Evolutionary conservation across 2,113 vertebrate species (phyloP).

Genomic region (Thamnaconus septentrionalis): DNA sequence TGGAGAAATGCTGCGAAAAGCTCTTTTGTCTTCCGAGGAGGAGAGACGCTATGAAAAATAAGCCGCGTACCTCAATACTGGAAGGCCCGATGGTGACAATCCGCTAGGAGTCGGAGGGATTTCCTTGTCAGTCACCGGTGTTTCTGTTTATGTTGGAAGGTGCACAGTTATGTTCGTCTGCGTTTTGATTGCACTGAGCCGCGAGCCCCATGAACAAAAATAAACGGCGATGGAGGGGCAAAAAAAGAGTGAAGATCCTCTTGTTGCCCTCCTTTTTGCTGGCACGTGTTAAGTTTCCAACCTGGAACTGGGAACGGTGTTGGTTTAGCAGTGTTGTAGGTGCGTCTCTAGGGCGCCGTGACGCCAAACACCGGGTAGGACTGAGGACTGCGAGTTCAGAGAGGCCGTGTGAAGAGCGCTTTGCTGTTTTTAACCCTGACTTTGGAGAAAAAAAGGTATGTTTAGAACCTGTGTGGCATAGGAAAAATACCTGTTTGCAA

Average conservation of each 20-base stretch:
- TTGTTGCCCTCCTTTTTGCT: slow-evolving; percentile 33
- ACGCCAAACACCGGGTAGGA: too few relatives aligned
- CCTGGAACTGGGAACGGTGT: slow-evolving; percentile 51
- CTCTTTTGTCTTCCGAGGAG: slow-evolving; percentile 14
- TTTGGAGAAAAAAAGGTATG: too few relatives aligned
- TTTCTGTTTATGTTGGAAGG: slow-evolving; percentile 38
- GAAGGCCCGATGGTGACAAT: not conserved
- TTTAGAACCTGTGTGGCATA: too few relatives aligned
- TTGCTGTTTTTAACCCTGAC: too few relatives aligned
- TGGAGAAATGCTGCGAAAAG: not conserved
- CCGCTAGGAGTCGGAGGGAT: slow-evolving; percentile 17
- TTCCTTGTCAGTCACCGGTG: slow-evolving; percentile 33
- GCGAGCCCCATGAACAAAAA: slow-evolving; percentile 43
- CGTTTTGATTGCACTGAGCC: slow-evolving; percentile 52
- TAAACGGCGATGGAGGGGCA: slow-evolving; percentile 36
- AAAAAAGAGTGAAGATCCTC: slow-evolving; percentile 28
- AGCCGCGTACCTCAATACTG: not conserved
- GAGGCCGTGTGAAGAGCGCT: too few relatives aligned
- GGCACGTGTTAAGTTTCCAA: slow-evolving; percentile 50
- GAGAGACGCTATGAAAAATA: slow-evolving; percentile 8
- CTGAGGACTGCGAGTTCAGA: too few relatives aligned
- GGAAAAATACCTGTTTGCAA: too few relatives aligned
- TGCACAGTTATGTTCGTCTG: slow-evolving; percentile 17
- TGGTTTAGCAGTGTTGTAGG: slow-evolving; percentile 48
- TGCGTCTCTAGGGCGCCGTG: slow-evolving; percentile 50